Evolutionary conservation across 1,140 invertebrate genomes (phyloP), one percentile per base, ranked within the genome.

Genomic region (Nomia melanderi): DNA sequence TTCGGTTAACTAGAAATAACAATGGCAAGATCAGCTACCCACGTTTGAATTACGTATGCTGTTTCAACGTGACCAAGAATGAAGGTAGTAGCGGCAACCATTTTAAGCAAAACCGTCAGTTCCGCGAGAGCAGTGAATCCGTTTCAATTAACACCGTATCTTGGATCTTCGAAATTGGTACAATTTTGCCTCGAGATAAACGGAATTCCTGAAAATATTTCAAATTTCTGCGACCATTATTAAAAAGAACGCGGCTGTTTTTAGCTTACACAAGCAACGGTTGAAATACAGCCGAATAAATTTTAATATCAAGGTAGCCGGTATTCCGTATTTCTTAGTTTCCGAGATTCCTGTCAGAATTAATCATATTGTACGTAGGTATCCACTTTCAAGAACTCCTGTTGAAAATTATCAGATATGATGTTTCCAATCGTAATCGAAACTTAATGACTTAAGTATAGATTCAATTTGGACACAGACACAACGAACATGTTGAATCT

Each of bases 1-100:
- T 62, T 11, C 29, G 47, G 60, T 72, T 72, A 39, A 64, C 27
- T n/a, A 27, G 59, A 39, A 64, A 39, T 63, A 73, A 64, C 44
- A 60, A 39, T 23, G 23, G 23, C 7, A 29, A 39, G 25, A 23
- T 25, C 64, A 29, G 8, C 1, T 11, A 12, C n/a, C 36, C 5
- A 7, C 36, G n/a, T 71, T 62, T 33, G 29, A 31, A 47, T 65
- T 73, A 47, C 31, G 9, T 14, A 39, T 47, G 23, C 53, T 12
- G 25, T 17, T 41, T n/a, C n/a, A n/a, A n/a, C n/a, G n/a, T 29
- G 71, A 33, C 31, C 47, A 41, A 36, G 25, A 12, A 65, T 54
- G 29, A 44, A 23, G 8, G 6, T n/a, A 53, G 50, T 31, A 7
- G 11, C 20, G 31, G 33, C n/a, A n/a, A 39, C 17, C 25, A 14